Evolutionary conservation across 2,888 invertebrate genomes (phyloP), one percentile per base, ranked within the genome.

Genomic region (Sminthurinus aureus): DNA sequence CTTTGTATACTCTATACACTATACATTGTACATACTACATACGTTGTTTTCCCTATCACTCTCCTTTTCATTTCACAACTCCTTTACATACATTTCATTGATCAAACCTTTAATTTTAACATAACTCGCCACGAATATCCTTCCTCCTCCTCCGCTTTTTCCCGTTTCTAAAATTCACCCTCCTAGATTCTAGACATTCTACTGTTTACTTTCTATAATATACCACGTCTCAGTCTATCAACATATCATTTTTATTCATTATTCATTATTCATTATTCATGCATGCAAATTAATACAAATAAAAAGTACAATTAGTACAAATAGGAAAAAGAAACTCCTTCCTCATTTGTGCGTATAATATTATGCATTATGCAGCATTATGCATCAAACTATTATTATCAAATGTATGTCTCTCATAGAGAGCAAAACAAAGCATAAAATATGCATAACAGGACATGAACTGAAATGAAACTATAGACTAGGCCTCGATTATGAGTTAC

Each of bases 31-130:
- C 9, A 3, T 58, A 15, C 18, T 58, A 58, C 58, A 58, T 58
- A 58, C 18, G 0, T 18, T 58, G 38, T 58, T 20, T 71, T 71
- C 71, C 24, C 71, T 24, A 13, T 71, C 71, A 18, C 71, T 71
- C 13, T 58, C 58, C 0, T 13, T 71, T 71, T 71, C 71, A 4
- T 38, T 24, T 24, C 24, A 13, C 71, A 71, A 24, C 20, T 38
- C 22, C 51, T 22, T 4, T 78, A 20, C 38, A 15, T 38, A 15
- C 22, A 50, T 79, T 79, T 79, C 79, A 79, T 79, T 79, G 79
- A 79, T 79, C 79, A 79, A 79, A 79, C 79, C 50, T 20, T 22
- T 79, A 79, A 13, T 71, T 71, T 71, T 24, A 71, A 67, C 20
- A 38, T 38, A 79, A 79, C 79, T 67, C n/a, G 24, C 24, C 67